Evolutionary conservation across 1,140 invertebrate species (phyloP).

Genomic region (Proales similis): DNA sequence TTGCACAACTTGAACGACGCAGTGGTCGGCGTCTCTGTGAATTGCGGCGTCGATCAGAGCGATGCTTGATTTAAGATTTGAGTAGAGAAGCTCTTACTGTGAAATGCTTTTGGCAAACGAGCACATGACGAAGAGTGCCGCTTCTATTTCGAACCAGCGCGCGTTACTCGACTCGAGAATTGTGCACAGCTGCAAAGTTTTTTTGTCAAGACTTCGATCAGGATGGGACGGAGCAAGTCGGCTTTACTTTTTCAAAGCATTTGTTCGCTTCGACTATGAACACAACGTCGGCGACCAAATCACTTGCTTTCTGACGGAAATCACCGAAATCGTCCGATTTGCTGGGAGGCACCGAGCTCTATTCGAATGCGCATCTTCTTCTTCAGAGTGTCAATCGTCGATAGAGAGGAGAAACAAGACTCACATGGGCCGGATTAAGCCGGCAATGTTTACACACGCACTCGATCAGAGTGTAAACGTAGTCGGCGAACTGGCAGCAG

Average conservation of each 20-base stretch:
- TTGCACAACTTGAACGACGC: conserved; percentile 84
- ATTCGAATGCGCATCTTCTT: neutral
- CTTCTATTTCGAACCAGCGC: conserved; percentile 84
- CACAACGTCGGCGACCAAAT: conserved; percentile 91
- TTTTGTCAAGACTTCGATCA: conserved; percentile 45
- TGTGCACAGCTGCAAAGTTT: conserved; percentile 53
- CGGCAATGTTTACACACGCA: conserved; percentile 76
- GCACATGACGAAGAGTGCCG: conserved; percentile 90
- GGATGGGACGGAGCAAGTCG: conserved; percentile 60
- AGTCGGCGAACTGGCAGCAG: conserved; percentile 73
- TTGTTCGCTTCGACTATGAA: conserved; percentile 86
- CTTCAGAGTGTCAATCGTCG: neutral
- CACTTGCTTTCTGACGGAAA: conserved; percentile 78
- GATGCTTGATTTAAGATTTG: neutral
- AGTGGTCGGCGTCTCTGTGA: conserved; percentile 75
- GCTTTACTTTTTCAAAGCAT: conserved; percentile 80
- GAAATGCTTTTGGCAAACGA: conserved; percentile 88
- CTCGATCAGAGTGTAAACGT: conserved; percentile 77
- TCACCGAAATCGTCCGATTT: conserved; percentile 77
- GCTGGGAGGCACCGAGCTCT: conserved; percentile 57
- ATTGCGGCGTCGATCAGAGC: conserved; percentile 38
- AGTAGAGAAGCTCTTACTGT: conserved; percentile 65
- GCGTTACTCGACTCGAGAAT: conserved; percentile 52
- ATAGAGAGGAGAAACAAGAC: conserved; percentile 41
- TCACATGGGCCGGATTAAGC: conserved; percentile 78